phyloP scores from a whole-genome alignment of 2,797 vertebrate genomes.

The Erithacus rubecula region DNA sequence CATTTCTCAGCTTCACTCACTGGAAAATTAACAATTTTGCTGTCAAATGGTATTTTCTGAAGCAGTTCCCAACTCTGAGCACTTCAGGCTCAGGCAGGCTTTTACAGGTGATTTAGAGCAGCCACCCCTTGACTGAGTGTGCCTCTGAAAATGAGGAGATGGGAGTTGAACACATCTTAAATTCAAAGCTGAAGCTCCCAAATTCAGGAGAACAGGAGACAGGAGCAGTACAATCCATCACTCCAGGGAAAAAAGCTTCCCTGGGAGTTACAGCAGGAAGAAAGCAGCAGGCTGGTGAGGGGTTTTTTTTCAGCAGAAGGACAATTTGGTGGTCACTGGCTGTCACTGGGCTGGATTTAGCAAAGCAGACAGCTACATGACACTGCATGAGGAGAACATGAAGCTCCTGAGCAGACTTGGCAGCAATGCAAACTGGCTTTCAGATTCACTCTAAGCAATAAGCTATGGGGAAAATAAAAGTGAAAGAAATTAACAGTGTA shows the following conservation, averaged over 20 bases:
- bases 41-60: background rate
- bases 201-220: background rate
- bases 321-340: background rate
- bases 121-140: fast-evolving
- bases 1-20: background rate
- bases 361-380: background rate
- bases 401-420: background rate
- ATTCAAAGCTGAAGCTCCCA: background rate
- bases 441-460: background rate
- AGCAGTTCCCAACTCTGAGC: background rate
- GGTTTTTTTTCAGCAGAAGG: background rate
- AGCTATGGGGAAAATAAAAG: slow-evolving; percentile 32
- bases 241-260: background rate
- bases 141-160: background rate
- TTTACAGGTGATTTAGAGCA: background rate
- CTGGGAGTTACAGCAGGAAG: background rate
- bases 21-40: background rate
- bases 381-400: background rate
- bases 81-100: background rate
- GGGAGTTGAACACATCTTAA: background rate
- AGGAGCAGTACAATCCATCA: background rate
- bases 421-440: background rate
- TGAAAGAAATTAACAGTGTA: background rate
- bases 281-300: background rate
- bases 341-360: background rate